A percentile compares a stretch with the other conserved stretches of the same genome.
Conservation (phyloP, 2,113 vertebrate species). For the Cichladusa arquata region DNA sequence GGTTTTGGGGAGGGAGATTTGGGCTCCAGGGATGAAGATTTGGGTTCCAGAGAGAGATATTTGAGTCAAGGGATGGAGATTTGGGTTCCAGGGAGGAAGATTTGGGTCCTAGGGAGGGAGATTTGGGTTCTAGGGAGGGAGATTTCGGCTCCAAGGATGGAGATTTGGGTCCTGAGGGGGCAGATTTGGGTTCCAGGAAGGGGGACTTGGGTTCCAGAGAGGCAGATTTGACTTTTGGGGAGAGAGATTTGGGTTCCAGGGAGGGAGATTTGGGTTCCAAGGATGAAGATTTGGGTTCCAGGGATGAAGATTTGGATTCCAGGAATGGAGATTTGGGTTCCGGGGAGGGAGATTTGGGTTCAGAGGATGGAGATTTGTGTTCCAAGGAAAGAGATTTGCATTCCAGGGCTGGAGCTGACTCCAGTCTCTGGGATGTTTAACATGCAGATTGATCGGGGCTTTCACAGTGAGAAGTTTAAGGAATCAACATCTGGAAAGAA, state of each 20-base stretch:
- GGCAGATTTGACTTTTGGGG: neutral
- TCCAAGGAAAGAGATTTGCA: neutral
- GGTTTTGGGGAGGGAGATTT: neutral
- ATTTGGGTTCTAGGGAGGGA: neutral
- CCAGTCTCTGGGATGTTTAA: neutral
- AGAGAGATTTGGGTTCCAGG: neutral
- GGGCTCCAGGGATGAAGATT: neutral
- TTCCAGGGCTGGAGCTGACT: neutral
- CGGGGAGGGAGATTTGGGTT: neutral
- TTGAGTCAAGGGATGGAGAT: accelerated
- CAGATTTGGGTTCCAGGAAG: neutral
- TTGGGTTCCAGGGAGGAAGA: neutral
- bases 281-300: neutral
- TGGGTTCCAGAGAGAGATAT: neutral
- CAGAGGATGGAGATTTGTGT: neutral
- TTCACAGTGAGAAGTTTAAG: constrained; percentile 21
- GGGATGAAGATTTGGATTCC: no score
- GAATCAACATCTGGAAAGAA: constrained; percentile 12
- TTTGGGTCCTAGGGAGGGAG: neutral
- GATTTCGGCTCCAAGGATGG: neutral
- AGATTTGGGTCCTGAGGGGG: neutral
- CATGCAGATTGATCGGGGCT: constrained; percentile 23
- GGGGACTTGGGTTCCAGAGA: neutral
- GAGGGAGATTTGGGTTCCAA: neutral
- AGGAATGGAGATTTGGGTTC: neutral